These are phyloP conservation scores for Steinernema khuongi DNA, from an alignment of 1,140 invertebrate species.

Conservation along the genomic window DNA sequence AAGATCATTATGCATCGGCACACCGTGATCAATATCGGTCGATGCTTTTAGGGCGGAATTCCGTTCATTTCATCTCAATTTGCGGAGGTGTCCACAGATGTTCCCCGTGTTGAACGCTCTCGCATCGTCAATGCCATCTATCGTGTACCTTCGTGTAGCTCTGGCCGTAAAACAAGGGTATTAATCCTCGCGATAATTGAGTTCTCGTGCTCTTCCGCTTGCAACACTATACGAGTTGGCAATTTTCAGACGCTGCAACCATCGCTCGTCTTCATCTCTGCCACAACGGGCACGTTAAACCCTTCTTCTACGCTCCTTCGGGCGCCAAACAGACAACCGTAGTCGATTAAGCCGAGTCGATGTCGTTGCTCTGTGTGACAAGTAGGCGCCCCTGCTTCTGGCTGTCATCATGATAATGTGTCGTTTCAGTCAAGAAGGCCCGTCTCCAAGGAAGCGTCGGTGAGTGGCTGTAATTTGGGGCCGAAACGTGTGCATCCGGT, in stretches of 20 bases:
- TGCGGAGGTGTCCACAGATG: background rate
- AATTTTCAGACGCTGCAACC: background rate
- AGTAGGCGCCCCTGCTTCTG: conserved; percentile 21
- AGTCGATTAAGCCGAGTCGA: background rate
- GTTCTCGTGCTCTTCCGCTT: background rate
- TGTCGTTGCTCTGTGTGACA: conserved; percentile 39
- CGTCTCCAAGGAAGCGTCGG: conserved; percentile 38
- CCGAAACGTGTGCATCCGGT: background rate
- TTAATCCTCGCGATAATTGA: background rate
- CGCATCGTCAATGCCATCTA: too few relatives aligned
- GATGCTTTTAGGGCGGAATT: background rate
- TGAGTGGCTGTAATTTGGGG: conserved; percentile 11
- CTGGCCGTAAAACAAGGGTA: too few relatives aligned
- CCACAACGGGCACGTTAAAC: background rate
- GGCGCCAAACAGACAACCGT: background rate
- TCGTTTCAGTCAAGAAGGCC: conserved; percentile 46
- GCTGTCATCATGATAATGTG: conserved; percentile 31
- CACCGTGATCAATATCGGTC: background rate
- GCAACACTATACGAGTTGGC: background rate
- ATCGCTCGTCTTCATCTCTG: too few relatives aligned
- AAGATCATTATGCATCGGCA: background rate
- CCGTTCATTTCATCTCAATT: background rate
- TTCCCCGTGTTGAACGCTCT: too few relatives aligned
- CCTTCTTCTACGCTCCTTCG: background rate
- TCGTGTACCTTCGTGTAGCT: too few relatives aligned